Conservation (phyloP, 1,140 invertebrate species). For the Tribolium castaneum region DNA sequence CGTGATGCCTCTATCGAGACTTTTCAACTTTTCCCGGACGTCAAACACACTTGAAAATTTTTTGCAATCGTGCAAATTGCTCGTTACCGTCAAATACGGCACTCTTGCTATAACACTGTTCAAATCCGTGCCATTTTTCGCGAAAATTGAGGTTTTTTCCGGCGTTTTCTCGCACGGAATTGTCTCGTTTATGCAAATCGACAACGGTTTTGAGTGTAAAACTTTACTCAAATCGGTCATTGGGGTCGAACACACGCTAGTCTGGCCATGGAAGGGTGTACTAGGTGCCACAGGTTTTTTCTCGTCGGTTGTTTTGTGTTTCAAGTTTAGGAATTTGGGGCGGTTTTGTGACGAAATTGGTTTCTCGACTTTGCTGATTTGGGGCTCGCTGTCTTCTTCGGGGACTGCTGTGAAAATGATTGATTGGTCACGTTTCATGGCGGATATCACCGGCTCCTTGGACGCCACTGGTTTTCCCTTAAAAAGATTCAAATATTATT, state of each 20-base stretch:
- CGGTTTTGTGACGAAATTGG: constrained; percentile 54
- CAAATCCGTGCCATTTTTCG: background rate
- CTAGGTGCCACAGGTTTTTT: constrained; percentile 42
- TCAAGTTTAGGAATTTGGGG: constrained; percentile 64
- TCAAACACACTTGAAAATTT: constrained; percentile 58
- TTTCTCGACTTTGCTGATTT: constrained; percentile 60
- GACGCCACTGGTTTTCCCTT: constrained; percentile 39
- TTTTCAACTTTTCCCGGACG: constrained; percentile 39
- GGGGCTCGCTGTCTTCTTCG: constrained; percentile 72
- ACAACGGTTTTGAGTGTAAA: constrained; percentile 75
- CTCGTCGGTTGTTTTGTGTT: constrained; percentile 59
- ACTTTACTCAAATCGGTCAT: constrained; percentile 75
- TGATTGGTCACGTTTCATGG: constrained; percentile 81
- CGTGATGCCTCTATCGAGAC: constrained; percentile 24
- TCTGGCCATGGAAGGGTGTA: constrained; percentile 70
- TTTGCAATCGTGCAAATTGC: constrained; percentile 45
- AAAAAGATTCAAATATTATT: constrained; percentile 12
- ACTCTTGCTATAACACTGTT: background rate
- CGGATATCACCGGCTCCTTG: constrained; percentile 63
- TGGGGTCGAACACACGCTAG: constrained; percentile 79
- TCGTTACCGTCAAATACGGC: constrained; percentile 28
- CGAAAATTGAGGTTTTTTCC: background rate
- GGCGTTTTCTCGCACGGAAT: constrained; percentile 47
- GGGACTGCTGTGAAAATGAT: constrained; percentile 81
- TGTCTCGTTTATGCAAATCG: constrained; percentile 74